Evolutionary conservation across 2,113 vertebrate genomes (phyloP).

Genomic region (Origma solitaria): DNA sequence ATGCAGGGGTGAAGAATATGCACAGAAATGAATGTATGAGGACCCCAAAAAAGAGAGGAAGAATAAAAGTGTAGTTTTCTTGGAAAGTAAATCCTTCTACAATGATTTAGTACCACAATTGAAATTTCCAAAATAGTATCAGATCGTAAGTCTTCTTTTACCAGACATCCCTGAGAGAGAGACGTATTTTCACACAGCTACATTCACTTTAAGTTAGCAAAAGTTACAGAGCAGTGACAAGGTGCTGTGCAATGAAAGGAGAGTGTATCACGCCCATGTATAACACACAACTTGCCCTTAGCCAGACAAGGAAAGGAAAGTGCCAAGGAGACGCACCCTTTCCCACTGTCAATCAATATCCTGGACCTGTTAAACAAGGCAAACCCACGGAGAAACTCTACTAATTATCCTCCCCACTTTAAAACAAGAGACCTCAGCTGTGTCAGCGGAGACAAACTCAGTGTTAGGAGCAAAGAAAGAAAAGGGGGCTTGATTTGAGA

Average conservation of each 20-base stretch:
- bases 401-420: not conserved
- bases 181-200: not conserved
- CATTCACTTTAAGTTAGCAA: not conserved
- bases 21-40: not conserved
- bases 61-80: not conserved
- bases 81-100: not conserved
- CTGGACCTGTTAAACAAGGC: constrained; percentile 18
- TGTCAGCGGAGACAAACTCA: not conserved
- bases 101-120: not conserved
- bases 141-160: not conserved
- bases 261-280: not conserved
- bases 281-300: constrained; percentile 10
- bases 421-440: not conserved
- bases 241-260: not conserved
- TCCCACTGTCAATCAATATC: constrained; percentile 31
- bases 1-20: not conserved
- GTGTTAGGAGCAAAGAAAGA: not conserved
- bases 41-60: not conserved
- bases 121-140: not conserved
- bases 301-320: constrained; percentile 48
- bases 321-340: constrained; percentile 27
- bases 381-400: constrained; percentile 19
- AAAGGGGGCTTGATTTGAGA: not conserved
- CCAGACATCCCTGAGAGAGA: not conserved
- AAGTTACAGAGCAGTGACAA: not conserved